A percentile compares a stretch with the other conserved stretches of the same genome.
Evolutionary conservation across 2,113 vertebrate species (phyloP).

Genomic region (Calidris pygmaea): DNA sequence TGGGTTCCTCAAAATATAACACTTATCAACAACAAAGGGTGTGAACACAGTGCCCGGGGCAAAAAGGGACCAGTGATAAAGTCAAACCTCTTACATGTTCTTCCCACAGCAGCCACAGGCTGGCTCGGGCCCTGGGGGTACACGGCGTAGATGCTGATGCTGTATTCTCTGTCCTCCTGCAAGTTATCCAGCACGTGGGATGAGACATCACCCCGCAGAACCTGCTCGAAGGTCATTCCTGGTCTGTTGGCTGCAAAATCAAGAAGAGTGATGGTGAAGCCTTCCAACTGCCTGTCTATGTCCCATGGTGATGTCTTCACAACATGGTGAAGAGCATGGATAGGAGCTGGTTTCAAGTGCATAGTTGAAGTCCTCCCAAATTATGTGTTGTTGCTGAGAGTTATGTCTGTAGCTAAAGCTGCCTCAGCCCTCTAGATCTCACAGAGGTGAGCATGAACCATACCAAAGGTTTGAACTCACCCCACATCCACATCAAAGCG

Average conservation of each 20-base stretch:
- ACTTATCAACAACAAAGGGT: background rate
- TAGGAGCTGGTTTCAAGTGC: background rate
- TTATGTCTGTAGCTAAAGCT: background rate
- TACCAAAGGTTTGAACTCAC: background rate
- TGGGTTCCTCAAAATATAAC: background rate
- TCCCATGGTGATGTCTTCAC: background rate
- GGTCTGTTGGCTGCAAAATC: conserved; percentile 74
- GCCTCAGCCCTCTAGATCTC: background rate
- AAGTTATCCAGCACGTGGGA: conserved; percentile 85
- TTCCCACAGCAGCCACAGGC: conserved; percentile 76
- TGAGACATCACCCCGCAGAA: conserved; percentile 74
- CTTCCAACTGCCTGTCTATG: background rate
- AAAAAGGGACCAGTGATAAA: background rate
- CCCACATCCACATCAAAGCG: background rate
- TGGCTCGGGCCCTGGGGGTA: conserved; percentile 80
- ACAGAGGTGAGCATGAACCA: background rate
- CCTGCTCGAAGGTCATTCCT: conserved; percentile 77
- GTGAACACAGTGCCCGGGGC: background rate
- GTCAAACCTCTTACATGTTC: conserved; percentile 78
- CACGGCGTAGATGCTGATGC: conserved; percentile 78
- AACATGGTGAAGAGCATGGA: background rate
- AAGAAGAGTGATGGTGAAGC: background rate
- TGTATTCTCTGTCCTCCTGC: conserved; percentile 84
- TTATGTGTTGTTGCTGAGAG: background rate
- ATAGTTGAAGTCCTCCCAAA: background rate